Evolutionary conservation across 2,113 vertebrate species (phyloP), one percentile per base, ranked within the genome.

Genomic region (Argyrosomus japonicus): DNA sequence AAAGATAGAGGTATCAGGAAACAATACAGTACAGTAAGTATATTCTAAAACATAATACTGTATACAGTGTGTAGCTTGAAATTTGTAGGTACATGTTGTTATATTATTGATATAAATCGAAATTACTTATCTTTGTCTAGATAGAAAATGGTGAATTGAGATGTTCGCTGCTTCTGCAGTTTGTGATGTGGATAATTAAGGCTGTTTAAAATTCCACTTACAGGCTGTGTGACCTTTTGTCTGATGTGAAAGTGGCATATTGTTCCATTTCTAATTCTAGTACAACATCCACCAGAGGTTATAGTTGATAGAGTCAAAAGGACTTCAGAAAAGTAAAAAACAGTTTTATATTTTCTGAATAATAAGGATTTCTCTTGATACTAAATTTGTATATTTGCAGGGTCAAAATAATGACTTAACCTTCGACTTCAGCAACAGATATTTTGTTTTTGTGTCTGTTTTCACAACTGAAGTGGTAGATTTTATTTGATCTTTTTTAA

Each of bases 191-290:
- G 32, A n/a, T 11, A 32, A 43, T 29, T 13, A 15, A 67, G 51
- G 40, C 25, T 0, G 5, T 27, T 63, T 71, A 13, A 70, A 82
- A n/a, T 21, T 64, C 56, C 13, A 57, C 36, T 71, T 57, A 40
- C 40, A 50, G 51, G 5, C 29, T 51, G 81, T 60, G 43, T 60
- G 75, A 72, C 61, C 53, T 83, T 77, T 60, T 25, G 8, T 65
- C 45, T 77, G 0, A 67, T 29, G 53, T 32, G 27, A 51, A 53
- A 23, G 51, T 32, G 27, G 45, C 29, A 51, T 25, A 12, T n/a
- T 5, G 1, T 40, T 71, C 5, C 6, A 27, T 27, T 51, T 27
- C 43, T 51, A 58, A 60, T n/a, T 58, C 27, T n/a, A 21, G 65
- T 60, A 74, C 19, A 27, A 50, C 32, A 36, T 36, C 45, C 5